A percentile compares a stretch with the other conserved stretches of the same genome.
Conservation (phyloP, 2,113 vertebrate genomes). For the Murina feae region DNA sequence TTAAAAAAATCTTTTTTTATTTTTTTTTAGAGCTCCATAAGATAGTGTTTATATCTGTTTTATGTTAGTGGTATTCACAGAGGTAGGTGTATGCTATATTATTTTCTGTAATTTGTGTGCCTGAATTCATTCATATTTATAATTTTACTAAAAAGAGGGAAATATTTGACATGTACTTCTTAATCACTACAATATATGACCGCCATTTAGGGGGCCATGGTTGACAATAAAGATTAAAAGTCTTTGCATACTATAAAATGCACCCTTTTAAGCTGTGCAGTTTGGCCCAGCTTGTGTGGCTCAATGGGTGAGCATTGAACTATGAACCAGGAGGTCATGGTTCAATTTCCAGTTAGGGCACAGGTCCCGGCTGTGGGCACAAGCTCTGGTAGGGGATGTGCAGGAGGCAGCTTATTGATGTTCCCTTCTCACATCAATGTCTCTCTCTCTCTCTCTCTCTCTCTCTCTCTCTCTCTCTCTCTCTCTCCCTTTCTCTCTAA, state of each 20-base stretch:
- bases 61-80: background rate
- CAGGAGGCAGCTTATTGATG: too few relatives aligned
- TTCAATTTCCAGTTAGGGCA: too few relatives aligned
- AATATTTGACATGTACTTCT: background rate
- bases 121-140: constrained; percentile 34
- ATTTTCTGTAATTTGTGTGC: constrained; percentile 14
- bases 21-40: constrained; percentile 7
- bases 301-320: too few relatives aligned
- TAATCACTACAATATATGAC: background rate
- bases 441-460: too few relatives aligned
- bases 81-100: background rate
- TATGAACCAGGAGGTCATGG: too few relatives aligned
- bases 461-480: too few relatives aligned
- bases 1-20: background rate
- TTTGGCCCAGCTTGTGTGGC: too few relatives aligned
- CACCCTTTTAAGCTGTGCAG: background rate
- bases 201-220: background rate
- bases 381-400: too few relatives aligned
- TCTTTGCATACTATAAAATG: background rate
- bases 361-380: too few relatives aligned
- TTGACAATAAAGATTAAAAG: constrained; percentile 9
- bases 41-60: background rate
- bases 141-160: constrained; percentile 2
- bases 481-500: too few relatives aligned
- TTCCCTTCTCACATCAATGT: too few relatives aligned